Conservation (phyloP, 2,113 vertebrate genomes). For the Trichomycterus rosablanca region DNA sequence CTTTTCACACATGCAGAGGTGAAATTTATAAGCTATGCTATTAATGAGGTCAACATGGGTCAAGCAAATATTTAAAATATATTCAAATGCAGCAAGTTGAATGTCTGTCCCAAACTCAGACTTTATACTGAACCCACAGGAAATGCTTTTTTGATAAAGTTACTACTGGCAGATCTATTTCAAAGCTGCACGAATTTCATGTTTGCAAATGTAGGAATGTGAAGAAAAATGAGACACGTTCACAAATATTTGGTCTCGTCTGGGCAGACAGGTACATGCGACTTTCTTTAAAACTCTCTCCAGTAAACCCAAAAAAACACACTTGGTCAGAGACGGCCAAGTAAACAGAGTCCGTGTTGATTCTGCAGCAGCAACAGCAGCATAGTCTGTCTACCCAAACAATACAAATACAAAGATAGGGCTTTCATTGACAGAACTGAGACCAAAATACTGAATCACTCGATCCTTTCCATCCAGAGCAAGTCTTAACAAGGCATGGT, state of each 20-base stretch:
- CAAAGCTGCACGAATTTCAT: too few relatives aligned
- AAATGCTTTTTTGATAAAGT: too few relatives aligned
- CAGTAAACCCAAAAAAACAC: not conserved
- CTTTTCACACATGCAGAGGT: conserved; percentile 1
- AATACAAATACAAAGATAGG: not conserved
- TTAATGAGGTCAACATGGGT: not conserved
- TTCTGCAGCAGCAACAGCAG: too few relatives aligned
- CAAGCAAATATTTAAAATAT: too few relatives aligned
- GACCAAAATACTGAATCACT: too few relatives aligned
- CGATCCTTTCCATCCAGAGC: too few relatives aligned
- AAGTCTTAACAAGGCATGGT: conserved; percentile 25
- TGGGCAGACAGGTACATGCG: not conserved
- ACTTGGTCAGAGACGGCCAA: not conserved
- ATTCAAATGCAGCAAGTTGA: too few relatives aligned
- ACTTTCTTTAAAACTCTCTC: not conserved
- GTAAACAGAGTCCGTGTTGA: not conserved
- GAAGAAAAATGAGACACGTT: conserved; percentile 5
- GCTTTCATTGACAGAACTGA: not conserved
- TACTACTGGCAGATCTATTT: too few relatives aligned
- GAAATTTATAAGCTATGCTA: too few relatives aligned
- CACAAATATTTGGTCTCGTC: conserved; percentile 23
- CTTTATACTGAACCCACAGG: too few relatives aligned
- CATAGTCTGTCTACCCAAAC: not conserved
- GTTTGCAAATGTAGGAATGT: too few relatives aligned
- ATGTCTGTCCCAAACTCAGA: too few relatives aligned